Percentiles rank a stretch among this genome's conserved stretches.
These are phyloP conservation scores for Lordiphosa collinella DNA, from an alignment of 1,140 invertebrate species.

Conservation along the genomic window DNA sequence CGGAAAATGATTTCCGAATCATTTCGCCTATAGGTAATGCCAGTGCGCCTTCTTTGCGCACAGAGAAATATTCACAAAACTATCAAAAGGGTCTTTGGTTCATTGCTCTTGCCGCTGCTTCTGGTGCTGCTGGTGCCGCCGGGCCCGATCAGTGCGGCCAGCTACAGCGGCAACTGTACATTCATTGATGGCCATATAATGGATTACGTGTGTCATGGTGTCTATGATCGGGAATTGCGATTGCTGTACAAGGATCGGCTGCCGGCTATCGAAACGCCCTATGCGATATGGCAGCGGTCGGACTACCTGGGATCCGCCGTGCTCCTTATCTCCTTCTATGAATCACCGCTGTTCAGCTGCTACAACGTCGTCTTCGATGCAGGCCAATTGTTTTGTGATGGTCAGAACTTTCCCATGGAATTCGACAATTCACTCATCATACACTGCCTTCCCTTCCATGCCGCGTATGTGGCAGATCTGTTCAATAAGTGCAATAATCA, in stretches of 20 bases:
- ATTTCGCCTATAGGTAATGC: slow-evolving; percentile 63
- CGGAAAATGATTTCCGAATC: slow-evolving; percentile 59
- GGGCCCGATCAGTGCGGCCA: neutral
- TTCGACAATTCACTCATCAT: neutral
- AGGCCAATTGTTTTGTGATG: slow-evolving; percentile 44
- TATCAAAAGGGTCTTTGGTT: slow-evolving; percentile 46
- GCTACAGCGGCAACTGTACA: slow-evolving; percentile 24
- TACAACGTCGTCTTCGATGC: slow-evolving; percentile 33
- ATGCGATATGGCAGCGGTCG: slow-evolving; percentile 47
- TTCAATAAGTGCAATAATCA: slow-evolving; percentile 18
- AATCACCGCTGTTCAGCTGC: slow-evolving; percentile 44
- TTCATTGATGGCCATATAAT: slow-evolving; percentile 51
- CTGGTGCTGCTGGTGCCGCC: slow-evolving; percentile 23
- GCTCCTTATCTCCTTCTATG: slow-evolving; percentile 51
- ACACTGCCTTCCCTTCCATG: slow-evolving; percentile 47
- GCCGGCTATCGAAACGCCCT: slow-evolving; percentile 37
- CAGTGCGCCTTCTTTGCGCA: slow-evolving; percentile 50
- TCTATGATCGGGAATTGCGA: slow-evolving; percentile 23
- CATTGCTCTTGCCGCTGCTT: slow-evolving; percentile 29
- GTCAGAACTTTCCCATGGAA: slow-evolving; percentile 25
- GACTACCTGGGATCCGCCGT: slow-evolving; percentile 28
- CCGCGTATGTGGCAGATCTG: slow-evolving; percentile 38
- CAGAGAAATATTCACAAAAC: slow-evolving; percentile 42
- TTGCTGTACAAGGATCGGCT: slow-evolving; percentile 50
- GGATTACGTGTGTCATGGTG: slow-evolving; percentile 47